Conservation (phyloP, 2,797 vertebrate species). For the Phalanger gymnotis region DNA sequence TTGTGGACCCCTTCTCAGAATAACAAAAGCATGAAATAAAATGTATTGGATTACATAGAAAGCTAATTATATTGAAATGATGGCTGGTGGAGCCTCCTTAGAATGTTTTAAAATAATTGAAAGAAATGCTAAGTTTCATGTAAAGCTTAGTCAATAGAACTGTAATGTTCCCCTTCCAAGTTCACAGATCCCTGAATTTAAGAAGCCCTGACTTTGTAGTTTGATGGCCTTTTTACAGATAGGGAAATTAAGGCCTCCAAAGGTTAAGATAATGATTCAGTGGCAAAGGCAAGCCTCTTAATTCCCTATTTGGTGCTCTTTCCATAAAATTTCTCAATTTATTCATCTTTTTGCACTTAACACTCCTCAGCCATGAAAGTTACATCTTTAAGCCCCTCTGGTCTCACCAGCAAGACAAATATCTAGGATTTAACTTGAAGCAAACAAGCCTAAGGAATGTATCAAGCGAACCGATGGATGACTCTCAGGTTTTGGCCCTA, state of each 20-base stretch:
- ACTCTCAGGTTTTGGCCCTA: background rate
- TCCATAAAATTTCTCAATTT: background rate
- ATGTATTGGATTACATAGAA: background rate
- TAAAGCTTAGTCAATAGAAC: background rate
- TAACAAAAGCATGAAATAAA: background rate
- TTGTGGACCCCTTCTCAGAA: background rate
- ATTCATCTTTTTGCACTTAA: background rate
- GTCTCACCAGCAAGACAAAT: background rate
- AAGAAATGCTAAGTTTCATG: background rate
- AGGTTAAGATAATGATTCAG: background rate
- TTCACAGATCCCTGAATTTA: background rate
- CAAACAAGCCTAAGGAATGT: background rate
- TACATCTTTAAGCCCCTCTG: background rate
- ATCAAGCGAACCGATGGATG: background rate
- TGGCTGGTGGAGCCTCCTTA: background rate
- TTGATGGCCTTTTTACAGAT: background rate
- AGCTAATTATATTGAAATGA: background rate
- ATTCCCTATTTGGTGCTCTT: background rate
- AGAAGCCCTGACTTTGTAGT: background rate
- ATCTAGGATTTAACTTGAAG: background rate
- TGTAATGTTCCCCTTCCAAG: background rate
- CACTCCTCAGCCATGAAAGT: background rate
- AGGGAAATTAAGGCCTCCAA: background rate
- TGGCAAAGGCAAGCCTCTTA: background rate
- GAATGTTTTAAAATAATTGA: background rate